These are phyloP conservation scores for Apistogramma diplotaenia DNA, from an alignment of 2,113 vertebrate genomes.

Conservation along the genomic window DNA sequence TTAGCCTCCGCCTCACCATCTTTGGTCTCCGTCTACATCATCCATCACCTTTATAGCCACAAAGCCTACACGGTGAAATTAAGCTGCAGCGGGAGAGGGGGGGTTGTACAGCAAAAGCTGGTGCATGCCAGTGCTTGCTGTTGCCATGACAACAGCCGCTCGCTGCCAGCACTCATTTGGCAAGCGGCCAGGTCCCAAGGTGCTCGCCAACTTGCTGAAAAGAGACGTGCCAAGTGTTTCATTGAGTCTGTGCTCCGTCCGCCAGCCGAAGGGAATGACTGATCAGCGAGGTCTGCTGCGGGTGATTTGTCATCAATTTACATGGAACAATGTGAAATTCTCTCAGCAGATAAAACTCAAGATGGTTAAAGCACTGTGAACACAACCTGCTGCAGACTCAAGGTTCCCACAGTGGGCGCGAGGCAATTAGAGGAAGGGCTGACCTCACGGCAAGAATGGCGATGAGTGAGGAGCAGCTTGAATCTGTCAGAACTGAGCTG, in stretches of 20 bases:
- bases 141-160: constrained; percentile 64
- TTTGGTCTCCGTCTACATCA: not conserved
- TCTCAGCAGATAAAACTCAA: not conserved
- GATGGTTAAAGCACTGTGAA: not conserved
- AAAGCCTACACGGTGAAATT: not conserved
- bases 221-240: constrained; percentile 43
- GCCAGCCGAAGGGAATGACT: not conserved
- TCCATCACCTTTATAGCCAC: constrained; percentile 7
- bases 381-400: not conserved
- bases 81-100: constrained; percentile 14
- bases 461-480: not conserved
- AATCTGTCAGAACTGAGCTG: not conserved
- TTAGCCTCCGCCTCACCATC: not conserved
- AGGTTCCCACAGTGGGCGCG: not conserved
- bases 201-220: constrained; percentile 37
- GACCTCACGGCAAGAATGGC: not conserved
- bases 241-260: constrained; percentile 17
- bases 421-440: not conserved
- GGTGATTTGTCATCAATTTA: not conserved
- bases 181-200: constrained; percentile 47
- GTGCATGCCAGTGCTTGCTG: constrained; percentile 28
- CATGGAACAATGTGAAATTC: not conserved
- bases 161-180: constrained; percentile 20
- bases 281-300: not conserved
- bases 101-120: not conserved